Evolutionary conservation across 2,888 invertebrate species (phyloP).

Genomic region (Alsophila aescularia): DNA sequence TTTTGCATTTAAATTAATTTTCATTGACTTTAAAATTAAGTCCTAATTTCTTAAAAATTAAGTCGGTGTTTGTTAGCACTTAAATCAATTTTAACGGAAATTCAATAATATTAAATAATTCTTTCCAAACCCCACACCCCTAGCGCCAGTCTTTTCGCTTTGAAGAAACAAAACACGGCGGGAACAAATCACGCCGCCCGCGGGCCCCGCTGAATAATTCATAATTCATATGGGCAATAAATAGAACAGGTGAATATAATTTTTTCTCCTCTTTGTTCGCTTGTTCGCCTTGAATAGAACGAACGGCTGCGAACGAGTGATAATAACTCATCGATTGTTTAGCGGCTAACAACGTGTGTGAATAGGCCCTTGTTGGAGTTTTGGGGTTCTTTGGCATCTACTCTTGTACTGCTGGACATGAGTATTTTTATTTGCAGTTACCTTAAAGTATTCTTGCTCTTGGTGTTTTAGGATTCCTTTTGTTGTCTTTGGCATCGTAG

Average conservation of each 20-base stretch:
- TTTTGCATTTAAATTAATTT: too few species aligned
- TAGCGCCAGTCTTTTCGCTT: conserved; percentile 33
- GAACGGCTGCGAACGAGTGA: conserved; percentile 66
- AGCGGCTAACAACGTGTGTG: conserved; percentile 56
- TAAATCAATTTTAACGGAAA: too few species aligned
- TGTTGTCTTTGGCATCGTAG: too few species aligned
- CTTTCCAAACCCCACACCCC: conserved; percentile 2
- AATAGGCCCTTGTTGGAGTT: conserved; percentile 43
- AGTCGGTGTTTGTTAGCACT: too few species aligned
- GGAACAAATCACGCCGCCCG: conserved; percentile 59
- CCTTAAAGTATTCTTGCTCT: too few species aligned
- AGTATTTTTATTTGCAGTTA: too few species aligned
- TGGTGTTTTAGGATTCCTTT: too few species aligned
- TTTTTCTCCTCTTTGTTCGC: conserved; percentile 62
- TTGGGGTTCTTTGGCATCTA: conserved; percentile 36
- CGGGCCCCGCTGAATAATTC: conserved; percentile 68
- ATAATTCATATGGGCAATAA: conserved; percentile 69
- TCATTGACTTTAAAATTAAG: too few species aligned
- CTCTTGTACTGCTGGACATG: too few species aligned
- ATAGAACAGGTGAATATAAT: conserved; percentile 71
- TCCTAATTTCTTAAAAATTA: too few species aligned
- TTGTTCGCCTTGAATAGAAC: conserved; percentile 33
- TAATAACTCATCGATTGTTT: conserved; percentile 82
- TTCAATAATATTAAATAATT: too few species aligned
- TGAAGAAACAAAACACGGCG: conserved; percentile 60